A percentile compares a stretch with the other conserved stretches of the same genome.
Evolutionary conservation across 2,888 invertebrate genomes (phyloP).

Genomic region (Panorpa germanica): DNA sequence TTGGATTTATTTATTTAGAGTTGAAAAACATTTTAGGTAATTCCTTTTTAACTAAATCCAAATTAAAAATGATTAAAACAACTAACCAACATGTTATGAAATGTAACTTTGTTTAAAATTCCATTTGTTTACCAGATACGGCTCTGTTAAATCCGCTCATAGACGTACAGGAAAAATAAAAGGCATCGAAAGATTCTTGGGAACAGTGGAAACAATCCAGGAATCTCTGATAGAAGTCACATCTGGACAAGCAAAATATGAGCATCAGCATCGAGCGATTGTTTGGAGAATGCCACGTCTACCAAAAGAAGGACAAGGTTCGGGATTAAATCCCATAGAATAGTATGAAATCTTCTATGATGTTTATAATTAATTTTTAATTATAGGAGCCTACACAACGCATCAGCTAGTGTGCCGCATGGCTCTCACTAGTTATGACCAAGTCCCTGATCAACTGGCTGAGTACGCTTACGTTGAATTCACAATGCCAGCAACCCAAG

Average conservation of each 20-base stretch:
- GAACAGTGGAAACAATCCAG: constrained; percentile 77
- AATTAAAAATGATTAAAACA: neutral
- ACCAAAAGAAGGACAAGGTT: constrained; percentile 97
- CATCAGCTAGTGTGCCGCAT: constrained; percentile 90
- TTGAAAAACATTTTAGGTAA: constrained; percentile 81
- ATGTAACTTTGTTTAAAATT: neutral
- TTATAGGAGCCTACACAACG: constrained; percentile 87
- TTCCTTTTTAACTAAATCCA: neutral
- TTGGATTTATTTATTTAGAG: constrained; percentile 98
- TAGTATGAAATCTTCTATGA: neutral
- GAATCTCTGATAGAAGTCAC: constrained; percentile 90
- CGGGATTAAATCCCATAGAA: constrained; percentile 9
- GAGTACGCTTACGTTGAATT: constrained; percentile 85
- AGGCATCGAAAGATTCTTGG: constrained; percentile 80
- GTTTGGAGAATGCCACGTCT: constrained; percentile 96
- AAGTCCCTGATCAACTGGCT: constrained; percentile 84
- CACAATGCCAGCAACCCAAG: constrained; percentile 95
- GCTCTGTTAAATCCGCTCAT: constrained; percentile 90
- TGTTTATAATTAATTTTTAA: no score
- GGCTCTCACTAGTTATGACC: constrained; percentile 92
- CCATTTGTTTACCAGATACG: constrained; percentile 43
- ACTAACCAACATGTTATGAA: neutral
- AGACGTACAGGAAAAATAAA: constrained; percentile 77
- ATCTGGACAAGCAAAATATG: constrained; percentile 94
- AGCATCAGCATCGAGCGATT: constrained; percentile 91